phyloP scores from a whole-genome alignment of 1,140 invertebrate species.

The Microplitis demolitor region DNA sequence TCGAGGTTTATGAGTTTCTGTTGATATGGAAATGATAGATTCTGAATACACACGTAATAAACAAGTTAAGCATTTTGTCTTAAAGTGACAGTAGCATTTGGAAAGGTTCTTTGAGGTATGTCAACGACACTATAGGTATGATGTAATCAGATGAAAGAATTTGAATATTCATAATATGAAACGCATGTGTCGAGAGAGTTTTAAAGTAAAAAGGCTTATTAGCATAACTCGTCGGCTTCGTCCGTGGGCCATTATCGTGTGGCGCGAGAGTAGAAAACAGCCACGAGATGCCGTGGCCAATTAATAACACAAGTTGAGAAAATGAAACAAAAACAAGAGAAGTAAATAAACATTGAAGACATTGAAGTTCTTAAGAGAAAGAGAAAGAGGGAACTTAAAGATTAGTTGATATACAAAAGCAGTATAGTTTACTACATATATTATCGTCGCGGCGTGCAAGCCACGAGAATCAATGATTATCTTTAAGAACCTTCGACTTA shows the following conservation, averaged over 20 bases:
- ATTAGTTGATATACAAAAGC: not conserved
- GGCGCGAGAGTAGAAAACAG: no score
- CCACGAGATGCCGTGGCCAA: not conserved
- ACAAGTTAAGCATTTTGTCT: no score
- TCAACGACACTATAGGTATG: slow-evolving; percentile 25
- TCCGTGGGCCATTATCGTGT: slow-evolving; percentile 43
- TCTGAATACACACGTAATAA: no score
- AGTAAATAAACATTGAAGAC: not conserved
- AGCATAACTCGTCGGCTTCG: slow-evolving; percentile 53
- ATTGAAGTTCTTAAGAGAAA: no score
- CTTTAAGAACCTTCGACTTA: not conserved
- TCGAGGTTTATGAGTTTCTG: no score
- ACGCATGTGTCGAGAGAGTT: slow-evolving; percentile 42
- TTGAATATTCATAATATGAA: slow-evolving; percentile 49
- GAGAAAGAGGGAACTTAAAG: slow-evolving; percentile 8
- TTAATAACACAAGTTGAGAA: not conserved
- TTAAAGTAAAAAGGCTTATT: slow-evolving; percentile 41
- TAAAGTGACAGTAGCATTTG: no score
- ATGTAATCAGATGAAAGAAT: slow-evolving; percentile 45
- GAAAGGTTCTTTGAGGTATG: no score
- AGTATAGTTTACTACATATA: no score
- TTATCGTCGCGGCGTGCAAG: not conserved
- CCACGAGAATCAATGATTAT: not conserved
- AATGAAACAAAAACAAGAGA: not conserved
- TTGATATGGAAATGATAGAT: no score